Percentiles rank a stretch among this genome's conserved stretches.
phyloP scores from a whole-genome alignment of 1,140 invertebrate genomes.

The Trichoplusia ni region DNA sequence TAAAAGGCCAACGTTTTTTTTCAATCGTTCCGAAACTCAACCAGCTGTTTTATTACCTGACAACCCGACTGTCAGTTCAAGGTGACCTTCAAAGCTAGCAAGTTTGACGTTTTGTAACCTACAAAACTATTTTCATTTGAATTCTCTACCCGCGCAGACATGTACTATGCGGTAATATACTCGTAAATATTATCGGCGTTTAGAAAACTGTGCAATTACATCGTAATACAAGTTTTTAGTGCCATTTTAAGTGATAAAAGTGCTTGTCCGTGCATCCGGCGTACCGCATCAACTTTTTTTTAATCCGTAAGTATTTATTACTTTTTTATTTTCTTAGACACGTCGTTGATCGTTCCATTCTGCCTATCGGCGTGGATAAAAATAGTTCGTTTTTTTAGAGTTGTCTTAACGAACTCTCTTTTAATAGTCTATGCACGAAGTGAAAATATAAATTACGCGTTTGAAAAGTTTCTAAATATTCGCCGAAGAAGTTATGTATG shows the following conservation, averaged over 20 bases:
- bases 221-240: constrained; percentile 54
- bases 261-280: constrained; percentile 32
- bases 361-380: constrained; percentile 51
- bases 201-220: constrained; percentile 42
- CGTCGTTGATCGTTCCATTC: constrained; percentile 50
- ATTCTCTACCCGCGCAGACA: constrained; percentile 74
- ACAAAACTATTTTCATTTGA: constrained; percentile 66
- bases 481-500: too few species aligned
- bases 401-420: too few species aligned
- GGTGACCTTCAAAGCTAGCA: constrained; percentile 68
- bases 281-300: constrained; percentile 40
- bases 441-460: too few species aligned
- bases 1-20: too few species aligned
- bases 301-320: constrained; percentile 63
- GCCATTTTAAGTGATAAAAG: constrained; percentile 65
- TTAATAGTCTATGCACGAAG: too few species aligned
- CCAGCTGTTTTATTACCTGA: constrained; percentile 21
- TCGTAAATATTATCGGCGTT: constrained; percentile 52
- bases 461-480: too few species aligned
- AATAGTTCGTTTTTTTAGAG: constrained; percentile 51
- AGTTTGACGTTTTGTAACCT: constrained; percentile 70
- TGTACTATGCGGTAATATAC: constrained; percentile 53
- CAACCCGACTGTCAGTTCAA: constrained; percentile 59
- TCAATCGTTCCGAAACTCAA: too few species aligned
- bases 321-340: constrained; percentile 41